Percentiles rank a stretch among this genome's conserved stretches.
phyloP scores from a whole-genome alignment of 2,888 invertebrate genomes.

The Candidula unifasciata region DNA sequence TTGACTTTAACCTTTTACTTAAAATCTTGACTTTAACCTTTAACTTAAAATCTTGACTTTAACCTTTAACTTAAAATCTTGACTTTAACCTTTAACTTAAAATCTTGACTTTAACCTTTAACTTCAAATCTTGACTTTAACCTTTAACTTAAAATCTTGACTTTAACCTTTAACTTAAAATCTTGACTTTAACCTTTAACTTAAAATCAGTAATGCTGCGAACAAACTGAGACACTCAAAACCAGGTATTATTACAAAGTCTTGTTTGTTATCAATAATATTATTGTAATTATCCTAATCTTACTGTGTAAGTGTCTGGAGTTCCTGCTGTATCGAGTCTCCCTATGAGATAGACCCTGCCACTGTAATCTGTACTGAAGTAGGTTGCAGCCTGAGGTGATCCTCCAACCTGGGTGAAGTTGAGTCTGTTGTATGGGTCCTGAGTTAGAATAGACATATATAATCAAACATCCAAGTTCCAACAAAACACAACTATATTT shows the following conservation, averaged over 20 bases:
- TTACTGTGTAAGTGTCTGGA: slow-evolving; percentile 44
- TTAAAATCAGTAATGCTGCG: neutral
- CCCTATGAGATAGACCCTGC: slow-evolving; percentile 36
- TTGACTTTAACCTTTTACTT: no score
- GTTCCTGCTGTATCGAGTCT: slow-evolving; percentile 22
- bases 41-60: no score
- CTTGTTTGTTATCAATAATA: neutral
- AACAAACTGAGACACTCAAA: neutral
- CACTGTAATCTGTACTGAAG: slow-evolving; percentile 22
- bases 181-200: no score
- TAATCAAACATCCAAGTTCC: neutral
- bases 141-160: no score
- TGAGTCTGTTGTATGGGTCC: slow-evolving; percentile 35
- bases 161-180: no score
- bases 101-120: no score
- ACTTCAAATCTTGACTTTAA: no score
- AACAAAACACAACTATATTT: neutral
- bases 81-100: no score
- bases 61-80: no score
- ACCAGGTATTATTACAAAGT: neutral
- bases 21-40: no score
- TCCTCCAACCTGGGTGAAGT: slow-evolving; percentile 26
- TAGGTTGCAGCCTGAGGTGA: neutral
- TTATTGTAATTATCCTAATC: neutral
- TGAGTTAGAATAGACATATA: slow-evolving; percentile 3